Evolutionary conservation across 2,113 vertebrate genomes (phyloP).

Genomic region (Cnemophilus loriae): DNA sequence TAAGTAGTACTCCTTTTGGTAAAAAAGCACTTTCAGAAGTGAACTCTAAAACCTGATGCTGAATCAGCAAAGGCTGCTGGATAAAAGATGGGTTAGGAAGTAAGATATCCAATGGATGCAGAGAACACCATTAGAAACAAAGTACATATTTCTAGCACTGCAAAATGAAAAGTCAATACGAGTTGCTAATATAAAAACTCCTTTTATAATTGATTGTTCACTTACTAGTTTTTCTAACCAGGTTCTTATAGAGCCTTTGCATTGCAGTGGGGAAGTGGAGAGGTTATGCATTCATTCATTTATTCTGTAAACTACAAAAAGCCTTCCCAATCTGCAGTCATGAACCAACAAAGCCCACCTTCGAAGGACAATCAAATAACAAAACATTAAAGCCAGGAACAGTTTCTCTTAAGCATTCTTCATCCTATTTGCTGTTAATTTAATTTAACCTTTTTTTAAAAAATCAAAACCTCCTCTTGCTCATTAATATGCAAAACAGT

Average conservation of each 20-base stretch:
- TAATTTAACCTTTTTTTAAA: background rate
- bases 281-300: background rate
- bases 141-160: background rate
- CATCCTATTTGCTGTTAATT: background rate
- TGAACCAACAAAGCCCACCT: background rate
- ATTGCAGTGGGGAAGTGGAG: background rate
- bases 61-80: constrained; percentile 59
- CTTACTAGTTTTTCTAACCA: background rate
- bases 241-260: background rate
- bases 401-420: background rate
- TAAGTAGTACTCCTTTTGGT: constrained; percentile 43
- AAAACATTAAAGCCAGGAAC: constrained; percentile 47
- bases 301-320: constrained; percentile 11
- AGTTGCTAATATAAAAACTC: background rate
- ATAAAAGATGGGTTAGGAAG: constrained; percentile 51
- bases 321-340: background rate
- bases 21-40: constrained; percentile 57
- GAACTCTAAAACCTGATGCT: constrained; percentile 29
- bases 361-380: background rate
- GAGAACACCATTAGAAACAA: constrained; percentile 36
- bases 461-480: background rate
- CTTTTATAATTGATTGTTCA: background rate
- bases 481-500: background rate
- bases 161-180: constrained; percentile 14
- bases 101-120: constrained; percentile 8